Conservation (phyloP, 2,888 invertebrate species). For the Ophion ventricosus region DNA sequence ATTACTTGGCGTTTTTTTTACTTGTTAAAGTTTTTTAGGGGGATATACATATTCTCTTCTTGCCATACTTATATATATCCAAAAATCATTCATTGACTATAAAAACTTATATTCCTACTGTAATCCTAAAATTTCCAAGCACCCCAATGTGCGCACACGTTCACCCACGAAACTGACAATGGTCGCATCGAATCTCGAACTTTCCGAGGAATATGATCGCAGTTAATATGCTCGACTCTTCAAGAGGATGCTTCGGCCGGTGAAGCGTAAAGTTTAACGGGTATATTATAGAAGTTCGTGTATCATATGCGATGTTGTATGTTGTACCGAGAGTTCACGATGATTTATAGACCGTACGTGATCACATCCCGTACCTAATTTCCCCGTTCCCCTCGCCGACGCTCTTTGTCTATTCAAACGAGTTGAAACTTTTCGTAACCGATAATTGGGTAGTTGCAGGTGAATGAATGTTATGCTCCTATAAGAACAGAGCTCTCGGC, state of each 20-base stretch:
- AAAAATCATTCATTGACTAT: too few species aligned
- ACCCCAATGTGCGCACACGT: too few species aligned
- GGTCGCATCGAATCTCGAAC: conserved; percentile 1
- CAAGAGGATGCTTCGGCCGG: not conserved
- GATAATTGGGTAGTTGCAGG: conserved; percentile 62
- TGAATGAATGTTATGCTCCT: conserved; percentile 39
- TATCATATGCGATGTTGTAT: conserved; percentile 28
- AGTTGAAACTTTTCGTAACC: conserved; percentile 64
- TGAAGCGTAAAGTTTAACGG: conserved; percentile 18
- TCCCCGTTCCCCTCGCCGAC: conserved; percentile 14
- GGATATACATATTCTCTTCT: too few species aligned
- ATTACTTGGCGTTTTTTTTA: too few species aligned
- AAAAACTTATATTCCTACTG: too few species aligned
- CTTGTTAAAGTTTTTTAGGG: too few species aligned
- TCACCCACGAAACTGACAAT: not conserved
- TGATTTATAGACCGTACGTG: conserved; percentile 67
- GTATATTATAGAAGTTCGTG: conserved; percentile 40
- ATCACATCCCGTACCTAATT: conserved; percentile 59
- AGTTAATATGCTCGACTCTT: not conserved
- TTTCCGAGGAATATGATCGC: conserved; percentile 9
- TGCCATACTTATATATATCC: too few species aligned
- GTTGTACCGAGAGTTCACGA: conserved; percentile 27
- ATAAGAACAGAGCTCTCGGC: conserved; percentile 11
- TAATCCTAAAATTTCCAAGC: too few species aligned
- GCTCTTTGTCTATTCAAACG: conserved; percentile 7